Evolutionary conservation across 2,888 invertebrate species (phyloP).

Genomic region (Lobophora halterata): DNA sequence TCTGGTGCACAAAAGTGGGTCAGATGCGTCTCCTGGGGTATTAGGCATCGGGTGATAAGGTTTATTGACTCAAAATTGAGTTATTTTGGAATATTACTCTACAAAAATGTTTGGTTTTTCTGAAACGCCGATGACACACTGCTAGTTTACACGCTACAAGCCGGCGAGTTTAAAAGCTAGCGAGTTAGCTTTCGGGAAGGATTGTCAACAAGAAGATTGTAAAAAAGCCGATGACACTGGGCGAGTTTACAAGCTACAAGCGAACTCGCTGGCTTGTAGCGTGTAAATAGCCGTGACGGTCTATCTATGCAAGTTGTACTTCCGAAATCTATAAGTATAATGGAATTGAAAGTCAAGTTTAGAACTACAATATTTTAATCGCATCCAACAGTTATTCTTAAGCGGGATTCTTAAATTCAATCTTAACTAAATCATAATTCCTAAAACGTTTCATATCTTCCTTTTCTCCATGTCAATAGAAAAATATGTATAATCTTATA

Average conservation of each 20-base stretch:
- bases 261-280: too few relatives aligned
- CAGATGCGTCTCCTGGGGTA: conserved; percentile 20
- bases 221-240: too few relatives aligned
- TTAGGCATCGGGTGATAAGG: conserved; percentile 16
- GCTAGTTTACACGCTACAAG: too few relatives aligned
- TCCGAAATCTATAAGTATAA: conserved; percentile 13
- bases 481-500: conserved; percentile 73
- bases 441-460: conserved; percentile 62
- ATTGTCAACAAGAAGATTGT: too few relatives aligned
- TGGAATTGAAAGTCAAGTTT: conserved; percentile 38
- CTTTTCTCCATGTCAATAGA: conserved; percentile 66
- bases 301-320: background rate
- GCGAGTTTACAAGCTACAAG: too few relatives aligned
- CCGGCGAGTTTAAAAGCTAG: too few relatives aligned
- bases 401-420: conserved; percentile 65
- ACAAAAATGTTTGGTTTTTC: too few relatives aligned
- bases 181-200: too few relatives aligned
- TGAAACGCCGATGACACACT: too few relatives aligned
- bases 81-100: conserved; percentile 18
- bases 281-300: too few relatives aligned
- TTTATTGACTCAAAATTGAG: conserved; percentile 18
- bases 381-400: conserved; percentile 77
- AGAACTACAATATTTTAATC: conserved; percentile 74
- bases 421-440: conserved; percentile 71
- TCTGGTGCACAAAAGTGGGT: conserved; percentile 30